Evolutionary conservation across 2,113 vertebrate species (phyloP).

Genomic region (Gobiocypris rarus): DNA sequence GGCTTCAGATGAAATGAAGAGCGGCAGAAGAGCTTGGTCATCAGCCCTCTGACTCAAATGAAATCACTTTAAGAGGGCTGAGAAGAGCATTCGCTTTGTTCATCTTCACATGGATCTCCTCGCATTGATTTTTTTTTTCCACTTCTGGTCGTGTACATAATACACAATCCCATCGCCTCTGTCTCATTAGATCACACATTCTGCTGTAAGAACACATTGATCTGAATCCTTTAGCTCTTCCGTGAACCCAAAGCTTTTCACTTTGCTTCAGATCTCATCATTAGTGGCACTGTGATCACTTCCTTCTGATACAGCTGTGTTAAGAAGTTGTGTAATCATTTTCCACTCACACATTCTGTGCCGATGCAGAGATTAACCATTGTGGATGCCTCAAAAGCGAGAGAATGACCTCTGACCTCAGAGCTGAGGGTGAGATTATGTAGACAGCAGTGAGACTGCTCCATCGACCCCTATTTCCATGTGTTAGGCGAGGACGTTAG

Average conservation of each 20-base stretch:
- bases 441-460: constrained; percentile 22
- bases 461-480: background rate
- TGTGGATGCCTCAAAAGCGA: background rate
- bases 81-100: background rate
- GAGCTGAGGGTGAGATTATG: constrained; percentile 18
- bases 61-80: background rate
- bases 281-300: background rate
- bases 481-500: background rate
- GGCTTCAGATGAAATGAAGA: constrained; percentile 15
- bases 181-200: background rate
- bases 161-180: background rate
- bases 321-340: constrained; percentile 30
- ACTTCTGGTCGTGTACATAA: constrained; percentile 3
- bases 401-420: constrained; percentile 2
- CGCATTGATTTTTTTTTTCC: background rate
- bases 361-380: background rate
- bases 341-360: background rate
- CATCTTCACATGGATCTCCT: background rate
- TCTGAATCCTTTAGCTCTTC: background rate
- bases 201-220: background rate
- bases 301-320: background rate
- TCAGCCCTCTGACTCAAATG: constrained; percentile 26
- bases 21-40: constrained; percentile 8
- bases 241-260: background rate
- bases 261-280: constrained; percentile 6